phyloP scores from a whole-genome alignment of 2,888 invertebrate species.

The Zonitis immaculata region DNA sequence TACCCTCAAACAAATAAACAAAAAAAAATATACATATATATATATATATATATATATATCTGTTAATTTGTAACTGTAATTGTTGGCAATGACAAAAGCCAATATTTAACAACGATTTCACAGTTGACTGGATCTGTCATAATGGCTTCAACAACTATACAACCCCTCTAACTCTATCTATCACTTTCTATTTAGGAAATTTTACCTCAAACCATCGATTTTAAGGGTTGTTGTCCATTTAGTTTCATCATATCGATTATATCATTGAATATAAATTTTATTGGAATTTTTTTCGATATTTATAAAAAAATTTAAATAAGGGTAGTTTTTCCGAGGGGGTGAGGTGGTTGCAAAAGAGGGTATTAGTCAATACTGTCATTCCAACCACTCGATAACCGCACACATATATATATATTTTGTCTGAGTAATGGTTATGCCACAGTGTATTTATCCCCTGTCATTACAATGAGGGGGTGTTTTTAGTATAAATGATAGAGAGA shows the following conservation, averaged over 20 bases:
- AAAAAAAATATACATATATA: too few species aligned
- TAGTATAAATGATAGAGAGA: too few species aligned
- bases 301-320: too few species aligned
- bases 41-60: too few species aligned
- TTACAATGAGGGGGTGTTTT: slow-evolving; percentile 5
- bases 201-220: background rate
- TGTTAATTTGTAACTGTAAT: slow-evolving; percentile 39
- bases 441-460: slow-evolving; percentile 21
- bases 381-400: slow-evolving; percentile 24
- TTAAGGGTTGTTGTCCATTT: too few species aligned
- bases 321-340: too few species aligned
- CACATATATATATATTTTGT: slow-evolving; percentile 13
- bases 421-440: slow-evolving; percentile 19
- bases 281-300: too few species aligned
- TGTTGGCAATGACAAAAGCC: slow-evolving; percentile 28
- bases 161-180: too few species aligned
- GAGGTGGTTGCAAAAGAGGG: background rate
- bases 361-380: slow-evolving; percentile 13
- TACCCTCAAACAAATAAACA: too few species aligned
- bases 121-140: slow-evolving; percentile 38
- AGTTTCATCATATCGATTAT: too few species aligned
- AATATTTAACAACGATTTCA: slow-evolving; percentile 36
- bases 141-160: slow-evolving; percentile 36
- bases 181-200: too few species aligned
- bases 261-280: too few species aligned